These are phyloP conservation scores for Uropsilus gracilis DNA, from an alignment of 2,113 vertebrate genomes.

Conservation along the genomic window DNA sequence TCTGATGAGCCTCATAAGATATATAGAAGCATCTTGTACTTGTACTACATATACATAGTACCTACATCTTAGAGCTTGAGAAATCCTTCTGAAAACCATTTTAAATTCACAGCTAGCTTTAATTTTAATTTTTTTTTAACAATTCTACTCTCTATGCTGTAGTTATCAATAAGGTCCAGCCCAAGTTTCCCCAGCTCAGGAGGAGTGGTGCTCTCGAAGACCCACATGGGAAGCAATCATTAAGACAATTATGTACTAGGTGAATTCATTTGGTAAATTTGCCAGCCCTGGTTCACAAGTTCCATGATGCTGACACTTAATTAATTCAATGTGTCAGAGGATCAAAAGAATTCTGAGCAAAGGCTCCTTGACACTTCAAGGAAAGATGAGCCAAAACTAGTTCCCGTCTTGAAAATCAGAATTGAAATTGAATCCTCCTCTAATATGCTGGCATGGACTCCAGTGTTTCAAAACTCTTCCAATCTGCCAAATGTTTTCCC, in stretches of 20 bases:
- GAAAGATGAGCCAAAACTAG: constrained; percentile 79
- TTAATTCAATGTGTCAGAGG: constrained; percentile 74
- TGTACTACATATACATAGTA: background rate
- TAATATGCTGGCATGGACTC: constrained; percentile 77
- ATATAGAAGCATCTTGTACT: background rate
- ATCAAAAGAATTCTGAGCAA: constrained; percentile 75
- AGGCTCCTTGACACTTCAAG: constrained; percentile 75
- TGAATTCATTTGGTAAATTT: constrained; percentile 68
- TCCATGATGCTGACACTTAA: constrained; percentile 77
- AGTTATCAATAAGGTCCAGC: background rate
- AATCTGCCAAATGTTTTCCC: constrained; percentile 71
- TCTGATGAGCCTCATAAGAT: background rate
- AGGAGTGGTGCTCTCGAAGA: background rate
- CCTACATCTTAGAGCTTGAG: background rate
- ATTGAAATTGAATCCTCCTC: constrained; percentile 78
- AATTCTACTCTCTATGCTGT: background rate
- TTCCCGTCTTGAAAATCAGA: constrained; percentile 66
- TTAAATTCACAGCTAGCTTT: background rate
- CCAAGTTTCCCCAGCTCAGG: background rate
- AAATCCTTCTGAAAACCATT: background rate
- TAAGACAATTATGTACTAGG: constrained; percentile 1
- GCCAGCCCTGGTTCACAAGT: constrained; percentile 70
- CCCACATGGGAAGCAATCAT: constrained; percentile 45
- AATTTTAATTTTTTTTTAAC: background rate
- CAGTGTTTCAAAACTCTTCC: constrained; percentile 77